Base-by-base conservation (phyloP, 2,797 vertebrate genomes). In the Amphiprion clarkii region DNA sequence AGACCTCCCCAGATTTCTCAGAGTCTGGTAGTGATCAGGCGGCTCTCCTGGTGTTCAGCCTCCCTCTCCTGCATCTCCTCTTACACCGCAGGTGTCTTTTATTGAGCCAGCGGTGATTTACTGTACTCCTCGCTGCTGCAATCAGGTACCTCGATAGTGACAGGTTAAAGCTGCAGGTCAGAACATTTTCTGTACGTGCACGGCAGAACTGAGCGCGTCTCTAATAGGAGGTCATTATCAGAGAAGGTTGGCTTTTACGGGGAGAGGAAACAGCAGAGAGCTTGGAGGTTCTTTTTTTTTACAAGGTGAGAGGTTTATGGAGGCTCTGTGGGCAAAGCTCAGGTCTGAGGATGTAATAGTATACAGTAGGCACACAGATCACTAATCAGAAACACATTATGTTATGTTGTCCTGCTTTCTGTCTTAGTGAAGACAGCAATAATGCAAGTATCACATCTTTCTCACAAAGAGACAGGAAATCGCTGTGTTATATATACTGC, bases 41-140 rank as follows among this genome's bases (percentile, higher is more conserved):
- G 5, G 72, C 88, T 89, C 74, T 87, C 87, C 83, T 79, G 88
- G 93, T 91, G 91, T 87, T 89, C 85, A 62, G 77, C 74, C 75
- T 85, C 83, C 77, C 85, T 84, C 83, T 86, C 88, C 84, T 63
- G 73, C 82, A 69, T 92, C 91, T 94, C 91, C 83, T 86, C 90
- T 93, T 93, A 91, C 93, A 93, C 82, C 57, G 82, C 94, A 95
- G 94, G 93, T 95, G 95, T 93, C 90, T 94, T 95, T 93, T 94
- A 95, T 95, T 93, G 94, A 90, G 86, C 74, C 76, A 63, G 84
- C 73, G 36, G 85, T 93, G 92, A 95, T 95, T 95, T 94, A 95
- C 86, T 80, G 80, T 81, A 82, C 85, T 80, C 82, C 73, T 55
- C 4, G 31, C 83, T 78, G 72, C 78, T 59, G 88, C 91, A 94